Evolutionary conservation across 1,140 invertebrate species (phyloP).

Genomic region (Aphis craccivora): DNA sequence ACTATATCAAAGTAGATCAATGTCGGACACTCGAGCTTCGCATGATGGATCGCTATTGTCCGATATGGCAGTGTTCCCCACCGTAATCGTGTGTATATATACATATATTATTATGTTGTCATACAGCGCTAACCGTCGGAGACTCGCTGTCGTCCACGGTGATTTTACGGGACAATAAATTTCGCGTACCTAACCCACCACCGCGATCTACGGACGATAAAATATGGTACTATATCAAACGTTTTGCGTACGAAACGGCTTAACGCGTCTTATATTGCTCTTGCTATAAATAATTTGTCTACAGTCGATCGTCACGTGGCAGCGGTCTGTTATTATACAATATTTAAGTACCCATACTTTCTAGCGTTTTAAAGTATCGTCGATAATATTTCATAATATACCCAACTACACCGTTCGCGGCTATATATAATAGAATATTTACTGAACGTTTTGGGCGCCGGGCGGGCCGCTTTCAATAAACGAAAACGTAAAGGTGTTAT

Average conservation of each 20-base stretch:
- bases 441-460: background rate
- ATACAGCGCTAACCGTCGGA: background rate
- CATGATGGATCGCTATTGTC: conserved; percentile 33
- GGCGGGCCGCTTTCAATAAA: background rate
- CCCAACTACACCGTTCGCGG: background rate
- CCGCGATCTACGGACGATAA: background rate
- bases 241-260: background rate
- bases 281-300: background rate
- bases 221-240: background rate
- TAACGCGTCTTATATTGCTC: background rate
- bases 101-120: background rate
- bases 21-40: conserved; percentile 55
- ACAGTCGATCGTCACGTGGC: background rate
- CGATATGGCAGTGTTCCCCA: background rate
- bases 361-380: background rate
- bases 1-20: conserved; percentile 57
- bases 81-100: background rate
- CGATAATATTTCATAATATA: background rate
- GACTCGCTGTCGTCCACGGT: background rate
- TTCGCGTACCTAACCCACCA: background rate
- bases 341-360: background rate
- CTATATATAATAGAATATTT: background rate
- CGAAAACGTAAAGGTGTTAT: conserved; percentile 38
- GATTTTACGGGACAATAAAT: conserved; percentile 44
- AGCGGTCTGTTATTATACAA: background rate